A percentile compares a stretch with the other conserved stretches of the same genome.
phyloP scores from a whole-genome alignment of 2,888 invertebrate species.

The Drosophila anceps region DNA sequence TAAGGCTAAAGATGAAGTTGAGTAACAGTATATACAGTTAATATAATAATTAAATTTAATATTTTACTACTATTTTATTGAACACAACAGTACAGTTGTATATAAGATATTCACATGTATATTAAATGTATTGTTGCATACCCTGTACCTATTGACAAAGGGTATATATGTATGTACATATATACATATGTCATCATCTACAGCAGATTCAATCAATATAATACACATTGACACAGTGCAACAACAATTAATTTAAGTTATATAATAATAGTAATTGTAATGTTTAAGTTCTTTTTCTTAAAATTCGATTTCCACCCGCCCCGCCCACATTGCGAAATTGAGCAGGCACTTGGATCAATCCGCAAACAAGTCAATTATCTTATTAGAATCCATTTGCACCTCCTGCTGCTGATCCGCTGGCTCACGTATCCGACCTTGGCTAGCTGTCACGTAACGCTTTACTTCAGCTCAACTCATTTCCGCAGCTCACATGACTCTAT shows the following conservation, averaged over 20 bases:
- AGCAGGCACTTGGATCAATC: conserved; percentile 40
- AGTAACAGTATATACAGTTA: no score
- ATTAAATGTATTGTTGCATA: no score
- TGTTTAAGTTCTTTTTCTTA: neutral
- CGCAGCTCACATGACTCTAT: conserved; percentile 81
- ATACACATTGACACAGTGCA: no score
- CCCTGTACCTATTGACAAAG: no score
- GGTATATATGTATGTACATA: no score
- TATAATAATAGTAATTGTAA: neutral
- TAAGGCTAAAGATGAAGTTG: no score
- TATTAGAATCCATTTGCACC: conserved; percentile 64
- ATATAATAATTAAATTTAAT: no score
- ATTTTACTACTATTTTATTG: no score
- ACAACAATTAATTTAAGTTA: neutral
- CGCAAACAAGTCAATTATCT: conserved; percentile 70
- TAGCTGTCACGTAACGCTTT: conserved; percentile 73
- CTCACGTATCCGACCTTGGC: conserved; percentile 5
- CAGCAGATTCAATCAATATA: no score
- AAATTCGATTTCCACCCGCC: neutral
- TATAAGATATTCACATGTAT: no score
- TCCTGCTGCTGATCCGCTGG: neutral
- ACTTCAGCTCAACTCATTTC: conserved; percentile 79
- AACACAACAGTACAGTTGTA: no score
- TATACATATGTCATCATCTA: no score
- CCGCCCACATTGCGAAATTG: neutral